Evolutionary conservation across 2,888 invertebrate species (phyloP).

Genomic region (Phrixothrix hirtus): DNA sequence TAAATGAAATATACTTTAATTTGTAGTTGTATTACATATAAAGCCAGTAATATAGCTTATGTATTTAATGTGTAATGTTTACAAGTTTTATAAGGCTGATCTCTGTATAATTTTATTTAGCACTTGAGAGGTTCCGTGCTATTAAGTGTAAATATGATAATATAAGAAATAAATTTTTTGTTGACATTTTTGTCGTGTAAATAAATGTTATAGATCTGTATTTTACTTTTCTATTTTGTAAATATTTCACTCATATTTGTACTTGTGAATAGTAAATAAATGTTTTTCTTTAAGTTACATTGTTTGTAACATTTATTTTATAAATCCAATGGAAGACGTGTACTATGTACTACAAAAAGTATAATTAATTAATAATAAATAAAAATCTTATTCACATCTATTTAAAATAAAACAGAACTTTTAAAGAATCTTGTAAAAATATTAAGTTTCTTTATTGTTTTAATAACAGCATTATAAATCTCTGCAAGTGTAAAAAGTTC

Average conservation of each 20-base stretch:
- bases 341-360: no score
- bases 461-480: no score
- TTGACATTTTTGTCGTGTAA: conserved; percentile 3
- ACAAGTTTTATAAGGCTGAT: conserved; percentile 30
- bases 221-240: conserved; percentile 1
- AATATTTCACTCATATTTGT: conserved; percentile 3
- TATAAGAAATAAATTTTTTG: conserved; percentile 3
- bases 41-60: conserved; percentile 23
- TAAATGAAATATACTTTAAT: conserved; percentile 7
- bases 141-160: no score
- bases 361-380: neutral
- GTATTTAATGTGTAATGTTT: conserved; percentile 10
- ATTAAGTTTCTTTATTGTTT: no score
- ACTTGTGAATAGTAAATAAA: conserved; percentile 10
- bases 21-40: conserved; percentile 1
- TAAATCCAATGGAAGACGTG: no score
- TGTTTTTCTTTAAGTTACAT: no score
- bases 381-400: no score
- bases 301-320: no score
- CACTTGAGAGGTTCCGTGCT: no score
- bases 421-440: no score
- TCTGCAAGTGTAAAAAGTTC: no score
- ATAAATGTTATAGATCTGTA: conserved; percentile 4
- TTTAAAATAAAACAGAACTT: no score
- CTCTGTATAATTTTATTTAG: conserved; percentile 11